Evolutionary conservation across 2,113 vertebrate species (phyloP), one percentile per base, ranked within the genome.

Genomic region (Chinchilla lanigera): DNA sequence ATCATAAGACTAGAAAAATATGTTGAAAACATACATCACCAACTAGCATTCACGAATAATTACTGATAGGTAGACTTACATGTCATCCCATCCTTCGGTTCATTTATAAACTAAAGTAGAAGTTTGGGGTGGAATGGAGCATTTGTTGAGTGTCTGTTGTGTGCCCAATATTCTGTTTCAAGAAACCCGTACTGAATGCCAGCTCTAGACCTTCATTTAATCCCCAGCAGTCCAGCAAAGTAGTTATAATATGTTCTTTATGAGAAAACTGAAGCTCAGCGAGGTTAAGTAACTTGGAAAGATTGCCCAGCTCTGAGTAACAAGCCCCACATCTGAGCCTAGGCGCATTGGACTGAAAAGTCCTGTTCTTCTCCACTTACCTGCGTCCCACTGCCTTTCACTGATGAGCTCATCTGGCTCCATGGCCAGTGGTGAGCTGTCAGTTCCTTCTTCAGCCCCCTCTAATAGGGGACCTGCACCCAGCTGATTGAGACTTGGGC

Each of bases 1-100:
- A 28, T 92, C 54, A 0, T 92, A 94, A 95, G 94, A 86, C 87
- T 61, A 90, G 85, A 95, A 96, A 97, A 90, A 77, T n/a, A 71
- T 44, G 41, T 71, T 94, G 86, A 85, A 92, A 92, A 86, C 94
- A 86, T 84, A 33, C 17, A 58, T 65, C 78, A 63, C 82, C 71
- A 89, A 19, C 75, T 83, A 58, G 85, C 82, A 33, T 63, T 90
- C 4, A 82, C 65, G 80, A 8, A 82, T 73, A 52, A 73, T 65
- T 84, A 54, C 54, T 86, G 87, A 60, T 44, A 61, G 85, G 63
- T 96, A 90, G 84, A 24, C 50, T 41, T 41, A 22, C 19, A 0
- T 47, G 50, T 78, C 63, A 26, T 89, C 20, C 19, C 19, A 0
- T 9, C 56, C 58, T 85, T 81, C 22, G 0, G 33, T 77, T 82